These are phyloP conservation scores for Podarcis lilfordi DNA, from an alignment of 2,797 vertebrate genomes.

Conservation along the genomic window DNA sequence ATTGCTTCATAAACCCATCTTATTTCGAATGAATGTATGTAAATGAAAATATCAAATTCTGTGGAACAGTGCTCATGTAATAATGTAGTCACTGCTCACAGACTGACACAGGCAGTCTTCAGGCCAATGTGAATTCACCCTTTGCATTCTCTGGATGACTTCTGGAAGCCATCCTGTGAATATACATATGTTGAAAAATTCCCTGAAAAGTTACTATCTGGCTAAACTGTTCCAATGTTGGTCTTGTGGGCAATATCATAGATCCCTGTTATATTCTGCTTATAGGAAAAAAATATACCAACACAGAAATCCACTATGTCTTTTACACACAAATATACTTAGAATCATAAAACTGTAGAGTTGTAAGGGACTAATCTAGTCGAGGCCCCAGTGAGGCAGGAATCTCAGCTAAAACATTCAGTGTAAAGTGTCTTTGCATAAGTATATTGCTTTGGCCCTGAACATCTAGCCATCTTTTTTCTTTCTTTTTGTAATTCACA, in stretches of 20 bases:
- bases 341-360: too few relatives aligned
- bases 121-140: neutral
- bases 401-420: too few relatives aligned
- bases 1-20: too few relatives aligned
- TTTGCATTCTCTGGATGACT: neutral
- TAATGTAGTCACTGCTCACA: too few relatives aligned
- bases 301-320: neutral
- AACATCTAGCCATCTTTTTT: neutral
- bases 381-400: too few relatives aligned
- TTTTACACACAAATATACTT: neutral
- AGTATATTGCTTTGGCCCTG: neutral
- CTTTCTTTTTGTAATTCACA: neutral
- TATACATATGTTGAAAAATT: neutral
- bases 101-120: neutral
- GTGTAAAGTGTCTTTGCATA: neutral
- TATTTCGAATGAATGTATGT: too few relatives aligned
- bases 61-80: too few relatives aligned
- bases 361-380: too few relatives aligned
- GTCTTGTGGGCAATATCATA: neutral
- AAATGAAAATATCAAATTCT: too few relatives aligned
- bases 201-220: neutral
- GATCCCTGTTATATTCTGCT: neutral
- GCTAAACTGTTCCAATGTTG: neutral
- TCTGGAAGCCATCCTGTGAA: neutral
- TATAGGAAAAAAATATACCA: neutral